A percentile compares a stretch with the other conserved stretches of the same genome.
phyloP scores from a whole-genome alignment of 2,888 invertebrate genomes.

The Hirtodrosophila trivittata region DNA sequence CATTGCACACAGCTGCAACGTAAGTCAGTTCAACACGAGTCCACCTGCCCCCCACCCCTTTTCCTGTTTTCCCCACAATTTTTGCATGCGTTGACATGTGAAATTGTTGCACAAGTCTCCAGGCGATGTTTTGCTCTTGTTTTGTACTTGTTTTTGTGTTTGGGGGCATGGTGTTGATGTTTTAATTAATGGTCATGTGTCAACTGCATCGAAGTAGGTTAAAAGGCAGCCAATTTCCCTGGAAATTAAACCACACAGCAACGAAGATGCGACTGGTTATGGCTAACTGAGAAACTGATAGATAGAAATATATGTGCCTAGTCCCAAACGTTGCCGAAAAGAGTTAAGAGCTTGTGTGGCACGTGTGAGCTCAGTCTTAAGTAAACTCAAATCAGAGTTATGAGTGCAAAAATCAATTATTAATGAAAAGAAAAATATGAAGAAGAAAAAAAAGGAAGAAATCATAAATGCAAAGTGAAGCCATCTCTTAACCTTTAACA shows the following conservation, averaged over 20 bases:
- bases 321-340: too few species aligned
- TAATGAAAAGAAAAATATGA: neutral
- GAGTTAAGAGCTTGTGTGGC: too few species aligned
- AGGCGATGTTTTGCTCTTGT: conserved; percentile 53
- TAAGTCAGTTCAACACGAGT: conserved; percentile 1
- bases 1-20: conserved; percentile 50
- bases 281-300: conserved; percentile 6
- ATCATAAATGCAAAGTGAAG: conserved; percentile 24
- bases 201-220: conserved; percentile 60
- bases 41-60: neutral
- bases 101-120: conserved; percentile 71
- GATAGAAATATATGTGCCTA: too few species aligned
- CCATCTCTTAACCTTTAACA: conserved; percentile 36
- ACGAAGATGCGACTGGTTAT: conserved; percentile 3
- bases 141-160: conserved; percentile 2
- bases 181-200: conserved; percentile 69
- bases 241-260: conserved; percentile 28
- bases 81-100: conserved; percentile 72
- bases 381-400: conserved; percentile 32
- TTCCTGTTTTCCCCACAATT: conserved; percentile 19
- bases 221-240: conserved; percentile 55
- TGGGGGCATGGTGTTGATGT: conserved; percentile 48
- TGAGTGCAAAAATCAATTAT: conserved; percentile 16
- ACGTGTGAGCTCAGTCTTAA: too few species aligned
- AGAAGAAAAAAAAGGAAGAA: conserved; percentile 20